phyloP scores from a whole-genome alignment of 2,797 vertebrate genomes.

The Bovichtus variegatus region DNA sequence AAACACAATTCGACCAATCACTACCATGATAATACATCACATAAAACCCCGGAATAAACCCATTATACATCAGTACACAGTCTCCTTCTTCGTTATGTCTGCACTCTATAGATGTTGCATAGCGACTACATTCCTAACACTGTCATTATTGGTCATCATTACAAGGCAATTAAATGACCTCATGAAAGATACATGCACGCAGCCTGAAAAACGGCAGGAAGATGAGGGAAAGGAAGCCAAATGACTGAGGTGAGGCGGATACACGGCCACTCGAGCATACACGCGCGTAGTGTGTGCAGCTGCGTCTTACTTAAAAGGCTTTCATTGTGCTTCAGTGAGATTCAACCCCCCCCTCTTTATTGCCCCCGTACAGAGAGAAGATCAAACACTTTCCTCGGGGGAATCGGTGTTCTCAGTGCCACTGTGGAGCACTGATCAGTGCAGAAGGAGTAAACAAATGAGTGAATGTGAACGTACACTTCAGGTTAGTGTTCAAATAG shows the following conservation, averaged over 20 bases:
- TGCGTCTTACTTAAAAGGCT: slow-evolving; percentile 62
- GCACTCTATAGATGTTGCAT: slow-evolving; percentile 17
- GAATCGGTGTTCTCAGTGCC: slow-evolving; percentile 52
- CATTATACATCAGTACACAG: slow-evolving; percentile 13
- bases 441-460: slow-evolving; percentile 61
- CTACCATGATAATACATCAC: neutral
- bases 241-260: slow-evolving; percentile 24
- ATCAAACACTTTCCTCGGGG: slow-evolving; percentile 68
- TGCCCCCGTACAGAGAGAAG: slow-evolving; percentile 33
- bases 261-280: slow-evolving; percentile 14
- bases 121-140: slow-evolving; percentile 19
- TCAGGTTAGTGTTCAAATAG: neutral
- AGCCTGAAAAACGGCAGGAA: slow-evolving; percentile 9
- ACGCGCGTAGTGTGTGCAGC: slow-evolving; percentile 42
- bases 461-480: slow-evolving; percentile 22
- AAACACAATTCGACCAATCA: slow-evolving; percentile 11
- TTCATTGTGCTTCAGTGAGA: slow-evolving; percentile 59
- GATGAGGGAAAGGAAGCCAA: slow-evolving; percentile 39
- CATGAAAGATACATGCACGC: slow-evolving; percentile 62
- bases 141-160: slow-evolving; percentile 50
- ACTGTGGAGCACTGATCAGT: slow-evolving; percentile 47
- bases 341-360: slow-evolving; percentile 21
- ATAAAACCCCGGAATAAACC: slow-evolving; percentile 26
- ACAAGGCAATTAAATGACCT: slow-evolving; percentile 54
- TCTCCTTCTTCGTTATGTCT: neutral